Conservation (phyloP, 2,888 invertebrate species). For the Mechanitis messenoides region DNA sequence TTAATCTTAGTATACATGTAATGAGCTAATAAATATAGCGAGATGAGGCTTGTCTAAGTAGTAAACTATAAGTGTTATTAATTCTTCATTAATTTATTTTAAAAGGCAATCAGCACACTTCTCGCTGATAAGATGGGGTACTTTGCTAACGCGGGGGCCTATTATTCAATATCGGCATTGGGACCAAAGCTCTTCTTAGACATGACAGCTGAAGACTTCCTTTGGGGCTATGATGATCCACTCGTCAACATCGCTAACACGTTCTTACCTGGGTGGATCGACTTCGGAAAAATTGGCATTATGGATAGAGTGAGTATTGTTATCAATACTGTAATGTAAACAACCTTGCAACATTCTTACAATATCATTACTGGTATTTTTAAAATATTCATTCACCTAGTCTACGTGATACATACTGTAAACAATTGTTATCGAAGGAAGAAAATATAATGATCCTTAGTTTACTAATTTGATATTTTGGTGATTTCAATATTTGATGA, state of each 20-base stretch:
- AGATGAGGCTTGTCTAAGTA: no score
- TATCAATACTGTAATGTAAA: no score
- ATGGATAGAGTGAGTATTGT: constrained; percentile 82
- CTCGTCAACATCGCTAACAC: constrained; percentile 83
- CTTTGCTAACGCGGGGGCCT: constrained; percentile 79
- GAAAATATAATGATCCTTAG: no score
- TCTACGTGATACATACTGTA: no score
- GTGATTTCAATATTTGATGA: neutral
- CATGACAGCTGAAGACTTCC: constrained; percentile 81
- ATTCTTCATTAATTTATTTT: constrained; percentile 7
- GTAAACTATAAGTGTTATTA: no score
- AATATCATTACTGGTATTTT: neutral
- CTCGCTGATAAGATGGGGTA: constrained; percentile 58
- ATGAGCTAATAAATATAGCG: no score
- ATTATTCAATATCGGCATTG: constrained; percentile 78
- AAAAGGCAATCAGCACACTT: constrained; percentile 63
- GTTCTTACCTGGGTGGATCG: constrained; percentile 85
- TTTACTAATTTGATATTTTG: neutral
- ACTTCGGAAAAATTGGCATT: constrained; percentile 87
- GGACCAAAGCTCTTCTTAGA: constrained; percentile 81
- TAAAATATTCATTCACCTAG: no score
- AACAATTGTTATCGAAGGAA: no score
- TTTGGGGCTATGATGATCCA: constrained; percentile 91
- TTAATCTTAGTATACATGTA: no score
- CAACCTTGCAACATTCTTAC: neutral